phyloP scores from a whole-genome alignment of 1,140 invertebrate genomes.

The Megalopta genalis region DNA sequence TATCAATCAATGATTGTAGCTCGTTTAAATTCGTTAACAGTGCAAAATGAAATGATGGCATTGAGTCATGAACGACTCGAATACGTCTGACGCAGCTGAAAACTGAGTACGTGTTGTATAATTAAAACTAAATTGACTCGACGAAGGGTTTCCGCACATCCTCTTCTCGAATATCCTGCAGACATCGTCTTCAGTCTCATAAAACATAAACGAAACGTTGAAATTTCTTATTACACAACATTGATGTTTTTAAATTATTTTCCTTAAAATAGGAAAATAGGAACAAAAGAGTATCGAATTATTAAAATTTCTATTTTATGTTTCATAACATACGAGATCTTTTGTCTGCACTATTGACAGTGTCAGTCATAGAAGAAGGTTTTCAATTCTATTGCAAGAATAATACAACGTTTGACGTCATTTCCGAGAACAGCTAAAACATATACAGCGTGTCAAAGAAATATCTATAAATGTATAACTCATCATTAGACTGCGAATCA shows the following conservation, averaged over 20 bases:
- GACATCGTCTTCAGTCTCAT: neutral
- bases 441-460: neutral
- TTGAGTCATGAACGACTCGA: neutral
- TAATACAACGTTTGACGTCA: constrained; percentile 4
- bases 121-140: constrained; percentile 33
- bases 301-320: constrained; percentile 14
- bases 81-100: neutral
- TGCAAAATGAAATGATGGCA: neutral
- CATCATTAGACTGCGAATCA: no score
- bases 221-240: constrained; percentile 10
- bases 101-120: neutral
- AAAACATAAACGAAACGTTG: neutral
- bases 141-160: constrained; percentile 5
- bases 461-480: neutral
- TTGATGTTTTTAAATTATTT: neutral
- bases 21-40: no score
- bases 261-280: neutral
- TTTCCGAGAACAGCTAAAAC: constrained; percentile 3
- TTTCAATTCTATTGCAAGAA: constrained; percentile 19
- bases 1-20: no score
- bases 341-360: constrained; percentile 13
- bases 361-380: constrained; percentile 12
- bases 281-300: neutral
- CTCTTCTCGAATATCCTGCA: neutral
- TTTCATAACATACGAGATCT: constrained; percentile 2